Conservation (phyloP, 2,797 vertebrate genomes). For the Bradypodion pumilum region DNA sequence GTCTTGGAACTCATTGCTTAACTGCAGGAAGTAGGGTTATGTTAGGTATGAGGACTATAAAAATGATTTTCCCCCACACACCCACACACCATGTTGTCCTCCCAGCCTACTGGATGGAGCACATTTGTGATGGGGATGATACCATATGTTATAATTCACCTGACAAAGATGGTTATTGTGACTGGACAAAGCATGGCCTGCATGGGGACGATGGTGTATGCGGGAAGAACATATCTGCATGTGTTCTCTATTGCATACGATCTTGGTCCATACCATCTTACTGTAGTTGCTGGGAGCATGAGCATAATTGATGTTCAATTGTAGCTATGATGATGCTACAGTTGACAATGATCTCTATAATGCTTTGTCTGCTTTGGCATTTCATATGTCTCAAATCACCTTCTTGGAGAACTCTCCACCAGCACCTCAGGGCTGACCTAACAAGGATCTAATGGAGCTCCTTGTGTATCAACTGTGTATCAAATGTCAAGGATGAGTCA, state of each 20-base stretch:
- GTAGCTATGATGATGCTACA: background rate
- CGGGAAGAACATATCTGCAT: too few relatives aligned
- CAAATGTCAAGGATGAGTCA: background rate
- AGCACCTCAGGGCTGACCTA: background rate
- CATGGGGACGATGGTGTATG: background rate
- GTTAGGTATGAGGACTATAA: background rate
- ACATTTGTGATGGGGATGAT: background rate
- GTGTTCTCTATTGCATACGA: background rate
- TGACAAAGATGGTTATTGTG: too few relatives aligned
- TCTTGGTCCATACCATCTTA: background rate
- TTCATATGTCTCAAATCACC: background rate
- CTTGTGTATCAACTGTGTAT: background rate
- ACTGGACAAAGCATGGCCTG: background rate
- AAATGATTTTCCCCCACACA: background rate
- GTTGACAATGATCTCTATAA: background rate
- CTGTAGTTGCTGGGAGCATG: background rate
- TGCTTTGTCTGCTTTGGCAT: background rate
- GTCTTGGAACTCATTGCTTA: background rate
- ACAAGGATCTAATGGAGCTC: background rate
- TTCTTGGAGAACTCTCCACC: background rate
- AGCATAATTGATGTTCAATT: background rate
- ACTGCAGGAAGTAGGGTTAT: background rate
- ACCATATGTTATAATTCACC: background rate
- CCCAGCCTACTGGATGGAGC: background rate
- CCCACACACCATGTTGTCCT: background rate